Percentiles rank a stretch among this genome's conserved stretches.
phyloP scores from a whole-genome alignment of 2,888 invertebrate genomes.

The Seladonia tumulorum region DNA sequence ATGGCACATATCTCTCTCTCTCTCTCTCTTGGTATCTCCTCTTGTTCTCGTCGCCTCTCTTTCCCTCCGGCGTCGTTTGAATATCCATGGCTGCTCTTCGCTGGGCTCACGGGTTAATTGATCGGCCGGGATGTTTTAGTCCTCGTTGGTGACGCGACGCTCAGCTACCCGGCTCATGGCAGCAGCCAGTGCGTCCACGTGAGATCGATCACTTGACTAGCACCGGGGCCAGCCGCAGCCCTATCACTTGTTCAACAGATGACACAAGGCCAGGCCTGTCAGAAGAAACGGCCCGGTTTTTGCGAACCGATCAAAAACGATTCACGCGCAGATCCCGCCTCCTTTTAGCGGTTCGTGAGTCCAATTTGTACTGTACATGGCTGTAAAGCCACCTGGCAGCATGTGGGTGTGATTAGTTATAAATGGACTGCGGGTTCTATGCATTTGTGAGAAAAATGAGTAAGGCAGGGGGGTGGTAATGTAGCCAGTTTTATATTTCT shows the following conservation, averaged over 20 bases:
- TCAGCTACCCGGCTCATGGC: slow-evolving; percentile 23
- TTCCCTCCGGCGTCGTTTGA: slow-evolving; percentile 35
- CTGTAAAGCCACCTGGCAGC: not conserved
- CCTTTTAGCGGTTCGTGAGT: not conserved
- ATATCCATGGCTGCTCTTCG: slow-evolving; percentile 36
- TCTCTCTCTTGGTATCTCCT: not conserved
- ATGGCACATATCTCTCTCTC: slow-evolving; percentile 16
- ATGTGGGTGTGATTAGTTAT: not conserved
- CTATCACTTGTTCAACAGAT: slow-evolving; percentile 60
- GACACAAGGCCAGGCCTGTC: slow-evolving; percentile 29
- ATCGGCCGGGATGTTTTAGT: slow-evolving; percentile 59
- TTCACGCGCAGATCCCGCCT: slow-evolving; percentile 16
- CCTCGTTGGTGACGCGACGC: slow-evolving; percentile 42
- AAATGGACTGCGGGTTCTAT: too few relatives aligned
- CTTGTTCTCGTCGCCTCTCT: not conserved
- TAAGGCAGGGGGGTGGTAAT: not conserved
- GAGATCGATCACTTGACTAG: slow-evolving; percentile 56
- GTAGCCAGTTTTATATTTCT: not conserved
- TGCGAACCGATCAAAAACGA: slow-evolving; percentile 11
- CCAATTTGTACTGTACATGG: not conserved
- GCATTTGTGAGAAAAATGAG: too few relatives aligned
- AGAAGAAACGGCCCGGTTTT: slow-evolving; percentile 2
- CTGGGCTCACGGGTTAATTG: slow-evolving; percentile 63
- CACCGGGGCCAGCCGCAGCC: slow-evolving; percentile 12
- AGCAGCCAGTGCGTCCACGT: slow-evolving; percentile 39